Base-by-base conservation (phyloP, 2,797 vertebrate genomes). In the Manis crassicaudata region DNA sequence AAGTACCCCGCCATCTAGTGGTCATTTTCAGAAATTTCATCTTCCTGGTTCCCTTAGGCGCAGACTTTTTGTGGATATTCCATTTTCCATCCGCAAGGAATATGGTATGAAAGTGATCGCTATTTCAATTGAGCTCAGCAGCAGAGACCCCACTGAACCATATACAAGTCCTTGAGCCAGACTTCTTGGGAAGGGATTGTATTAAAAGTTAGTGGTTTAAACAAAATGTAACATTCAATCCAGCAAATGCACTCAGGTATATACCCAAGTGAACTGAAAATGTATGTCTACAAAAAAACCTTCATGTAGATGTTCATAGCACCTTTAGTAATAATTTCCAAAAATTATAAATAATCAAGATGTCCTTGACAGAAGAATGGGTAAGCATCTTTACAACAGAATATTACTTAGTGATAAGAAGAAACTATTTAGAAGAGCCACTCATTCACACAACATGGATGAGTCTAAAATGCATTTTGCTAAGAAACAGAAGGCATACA, bases 191-290 rank as follows among this genome's bases (percentile, higher is more conserved):
- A 96, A 90, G 9, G 25, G 4, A 83, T 29, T 92, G 46, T 70
- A 43, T 70, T 97, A 90, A 95, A 96, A 90, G 21, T 88, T 58
- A 89, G 91, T 73, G 84, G 21, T 84, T 79, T 93, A 95, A 88
- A 84, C 40, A 81, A 96, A 50, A 81, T 11, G 18, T 68, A 73
- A n/a, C 27, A 70, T 88, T 70, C 46, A 70, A 81, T 87, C 65
- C 6, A 76, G 27, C 54, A 90, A 94, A 25, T 32, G 10, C 11
- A 65, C 60, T 92, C 35, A 88, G 21, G 2, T 76, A 58, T 96
- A 70, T 67, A 77, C 27, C 35, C 50, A 77, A 92, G 27, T 79
- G 79, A 93, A 89, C 2, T 75, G 46, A 90, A 86, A 92, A 94
- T 10, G 37, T 84, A 84, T 27, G 11, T 52, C 32, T n/a, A 93